phyloP scores from a whole-genome alignment of 2,113 vertebrate species.

The Lepus timidus region DNA sequence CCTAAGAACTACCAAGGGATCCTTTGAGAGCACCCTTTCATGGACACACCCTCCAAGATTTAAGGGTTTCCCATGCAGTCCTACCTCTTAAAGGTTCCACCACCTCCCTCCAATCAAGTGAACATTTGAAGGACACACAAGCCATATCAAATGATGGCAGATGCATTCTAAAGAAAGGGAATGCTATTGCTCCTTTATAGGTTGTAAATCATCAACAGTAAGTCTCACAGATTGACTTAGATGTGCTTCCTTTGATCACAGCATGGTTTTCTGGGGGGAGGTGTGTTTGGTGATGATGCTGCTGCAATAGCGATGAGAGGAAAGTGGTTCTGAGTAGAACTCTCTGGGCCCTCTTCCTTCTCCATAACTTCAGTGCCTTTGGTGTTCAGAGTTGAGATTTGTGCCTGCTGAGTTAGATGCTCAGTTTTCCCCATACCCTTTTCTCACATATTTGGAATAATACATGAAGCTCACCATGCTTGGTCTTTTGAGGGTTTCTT shows the following conservation, averaged over 20 bases:
- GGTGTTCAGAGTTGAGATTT: background rate
- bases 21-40: too few relatives aligned
- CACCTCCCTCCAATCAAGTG: too few relatives aligned
- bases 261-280: background rate
- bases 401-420: background rate
- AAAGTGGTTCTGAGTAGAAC: background rate
- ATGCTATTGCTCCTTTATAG: background rate
- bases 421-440: background rate
- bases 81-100: too few relatives aligned
- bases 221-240: background rate
- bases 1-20: too few relatives aligned
- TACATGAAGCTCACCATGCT: background rate
- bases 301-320: rapidly evolving
- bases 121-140: too few relatives aligned
- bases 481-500: background rate
- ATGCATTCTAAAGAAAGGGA: background rate
- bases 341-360: background rate
- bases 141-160: too few relatives aligned
- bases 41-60: too few relatives aligned
- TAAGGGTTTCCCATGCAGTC: too few relatives aligned
- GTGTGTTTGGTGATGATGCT: background rate
- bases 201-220: background rate
- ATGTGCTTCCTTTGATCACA: background rate
- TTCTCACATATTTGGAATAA: background rate
- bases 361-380: background rate